Percentiles rank a stretch among this genome's conserved stretches.
Evolutionary conservation across 2,113 vertebrate species (phyloP).

Genomic region (Dunckerocampus dactyliophorus): DNA sequence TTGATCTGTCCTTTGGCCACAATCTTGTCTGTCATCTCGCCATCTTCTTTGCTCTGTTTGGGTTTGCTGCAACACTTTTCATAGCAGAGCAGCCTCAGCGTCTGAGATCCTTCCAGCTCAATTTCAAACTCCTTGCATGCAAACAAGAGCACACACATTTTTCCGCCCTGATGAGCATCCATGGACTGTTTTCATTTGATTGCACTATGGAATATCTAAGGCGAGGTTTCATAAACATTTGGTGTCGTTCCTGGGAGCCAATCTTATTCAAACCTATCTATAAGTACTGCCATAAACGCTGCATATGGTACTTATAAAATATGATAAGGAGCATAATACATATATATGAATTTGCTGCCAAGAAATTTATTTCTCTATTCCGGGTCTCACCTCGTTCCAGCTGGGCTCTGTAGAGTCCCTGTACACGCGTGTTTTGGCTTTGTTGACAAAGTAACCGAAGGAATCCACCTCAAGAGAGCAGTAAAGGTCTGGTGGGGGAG

Average conservation of each 20-base stretch:
- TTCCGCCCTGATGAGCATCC: not conserved
- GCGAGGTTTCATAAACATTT: too few relatives aligned
- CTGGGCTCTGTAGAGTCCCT: slow-evolving; percentile 88
- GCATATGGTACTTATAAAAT: not conserved
- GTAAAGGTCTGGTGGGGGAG: slow-evolving; percentile 78
- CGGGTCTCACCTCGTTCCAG: slow-evolving; percentile 88
- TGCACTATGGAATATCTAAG: not conserved
- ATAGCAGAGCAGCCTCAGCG: slow-evolving; percentile 87
- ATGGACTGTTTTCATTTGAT: not conserved
- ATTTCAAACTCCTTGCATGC: slow-evolving; percentile 90
- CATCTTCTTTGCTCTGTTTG: slow-evolving; percentile 82
- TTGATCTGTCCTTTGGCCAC: slow-evolving; percentile 90
- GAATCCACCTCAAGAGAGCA: slow-evolving; percentile 94
- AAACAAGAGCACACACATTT: slow-evolving; percentile 7
- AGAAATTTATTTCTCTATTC: slow-evolving; percentile 2
- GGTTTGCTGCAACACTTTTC: slow-evolving; percentile 86
- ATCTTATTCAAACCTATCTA: too few relatives aligned
- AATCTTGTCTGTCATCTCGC: slow-evolving; percentile 82
- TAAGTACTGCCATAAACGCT: too few relatives aligned
- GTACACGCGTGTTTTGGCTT: slow-evolving; percentile 91
- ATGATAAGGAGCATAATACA: not conserved
- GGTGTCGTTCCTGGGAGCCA: too few relatives aligned
- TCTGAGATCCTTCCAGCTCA: slow-evolving; percentile 92
- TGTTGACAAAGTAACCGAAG: slow-evolving; percentile 96
- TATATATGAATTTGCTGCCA: not conserved